Percentiles rank a stretch among this genome's conserved stretches.
Conservation (phyloP, 2,797 vertebrate genomes). For the Eremophila alpestris region DNA sequence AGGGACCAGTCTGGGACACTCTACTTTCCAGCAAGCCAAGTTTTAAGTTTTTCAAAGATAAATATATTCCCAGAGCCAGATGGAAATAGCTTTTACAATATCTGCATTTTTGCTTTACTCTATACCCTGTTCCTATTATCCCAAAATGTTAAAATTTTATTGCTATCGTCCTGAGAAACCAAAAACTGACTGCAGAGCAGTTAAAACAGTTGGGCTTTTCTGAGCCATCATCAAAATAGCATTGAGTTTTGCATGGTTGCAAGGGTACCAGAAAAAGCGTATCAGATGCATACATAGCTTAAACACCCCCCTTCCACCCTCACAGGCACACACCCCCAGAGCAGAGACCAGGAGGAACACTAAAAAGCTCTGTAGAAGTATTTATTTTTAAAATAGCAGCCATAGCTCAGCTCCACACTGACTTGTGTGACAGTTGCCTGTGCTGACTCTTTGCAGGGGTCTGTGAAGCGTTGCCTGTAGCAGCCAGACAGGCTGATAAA, state of each 20-base stretch:
- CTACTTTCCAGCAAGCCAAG: neutral
- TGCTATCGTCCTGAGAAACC: neutral
- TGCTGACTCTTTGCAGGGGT: neutral
- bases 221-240: neutral
- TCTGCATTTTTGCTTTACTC: neutral
- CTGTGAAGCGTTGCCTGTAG: neutral
- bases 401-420: neutral
- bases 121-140: neutral
- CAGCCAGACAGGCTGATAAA: neutral
- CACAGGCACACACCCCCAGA: neutral
- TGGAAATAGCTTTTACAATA: neutral
- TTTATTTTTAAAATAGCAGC: constrained; percentile 12
- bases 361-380: neutral
- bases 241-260: neutral
- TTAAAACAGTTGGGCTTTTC: neutral
- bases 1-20: neutral
- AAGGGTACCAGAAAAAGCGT: neutral
- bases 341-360: neutral
- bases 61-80: neutral
- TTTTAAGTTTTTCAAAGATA: neutral
- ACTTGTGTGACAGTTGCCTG: neutral
- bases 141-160: neutral
- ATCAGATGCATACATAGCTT: neutral
- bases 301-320: neutral
- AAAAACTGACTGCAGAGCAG: neutral